These are phyloP conservation scores for Mycalesis mineus DNA, from an alignment of 2,888 invertebrate genomes.

Conservation along the genomic window DNA sequence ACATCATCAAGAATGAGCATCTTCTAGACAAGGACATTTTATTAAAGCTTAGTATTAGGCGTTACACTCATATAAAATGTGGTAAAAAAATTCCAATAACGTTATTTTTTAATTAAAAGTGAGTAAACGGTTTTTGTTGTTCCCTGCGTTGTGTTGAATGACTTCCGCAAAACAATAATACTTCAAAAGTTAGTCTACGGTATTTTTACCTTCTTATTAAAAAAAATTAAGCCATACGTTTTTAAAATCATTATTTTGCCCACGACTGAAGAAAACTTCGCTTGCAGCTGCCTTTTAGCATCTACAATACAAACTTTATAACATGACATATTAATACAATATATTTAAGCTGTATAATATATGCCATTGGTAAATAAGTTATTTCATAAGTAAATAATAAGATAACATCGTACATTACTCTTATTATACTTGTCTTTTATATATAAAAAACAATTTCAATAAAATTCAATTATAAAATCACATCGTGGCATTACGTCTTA, in stretches of 20 bases:
- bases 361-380: not conserved
- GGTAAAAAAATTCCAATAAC: no score
- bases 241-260: no score
- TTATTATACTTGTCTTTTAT: conserved; percentile 52
- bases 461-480: conserved; percentile 41
- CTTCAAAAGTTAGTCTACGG: not conserved
- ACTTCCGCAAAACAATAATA: not conserved
- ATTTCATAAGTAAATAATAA: conserved; percentile 26
- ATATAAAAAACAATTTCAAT: conserved; percentile 46
- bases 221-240: no score
- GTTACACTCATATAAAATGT: no score
- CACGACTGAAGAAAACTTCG: no score
- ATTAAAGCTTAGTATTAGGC: no score
- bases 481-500: conserved; percentile 43
- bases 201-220: no score
- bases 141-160: no score
- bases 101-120: no score
- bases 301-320: not conserved
- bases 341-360: not conserved
- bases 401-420: conserved; percentile 23
- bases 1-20: no score
- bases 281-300: not conserved
- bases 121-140: not conserved
- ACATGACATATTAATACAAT: not conserved
- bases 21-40: no score